Evolutionary conservation across 2,888 invertebrate species (phyloP), one percentile per base, ranked within the genome.

Genomic region (Aspidiotus rigidus): DNA sequence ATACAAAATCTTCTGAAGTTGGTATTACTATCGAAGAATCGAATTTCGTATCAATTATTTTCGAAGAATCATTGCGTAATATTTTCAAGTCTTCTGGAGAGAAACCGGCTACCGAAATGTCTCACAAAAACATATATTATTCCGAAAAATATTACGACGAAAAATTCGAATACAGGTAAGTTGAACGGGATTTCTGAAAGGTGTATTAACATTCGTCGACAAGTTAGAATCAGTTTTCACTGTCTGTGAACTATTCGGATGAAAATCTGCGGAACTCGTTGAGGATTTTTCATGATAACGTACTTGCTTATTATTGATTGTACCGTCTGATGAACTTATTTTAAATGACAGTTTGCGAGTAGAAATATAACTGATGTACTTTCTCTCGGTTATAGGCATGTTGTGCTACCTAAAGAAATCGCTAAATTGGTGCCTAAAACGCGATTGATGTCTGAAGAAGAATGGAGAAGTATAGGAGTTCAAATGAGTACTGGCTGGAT

Each of bases 401-500:
- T 97, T 57, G 90, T 94, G 71, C 80, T 97, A 72, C 94, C 97
- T 0, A 93, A 93, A 78, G 95, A 96, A 74, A 83, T 96, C 79
- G 89, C 89, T 0, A 92, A 92, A 78, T 79, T 88, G 72, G 90
- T 97, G 40, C 96, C 96, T 0, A 93, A 90, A 80, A 90, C 90
- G 69, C 94, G 93, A 78, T 81, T 96, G 72, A 94, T 97, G 93
- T 83, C 90, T 0, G 97, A 97, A 79, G 82, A 85, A 57, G 96
- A 97, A 80, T 97, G 97, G 97, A 84, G 97, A 76, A 83, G 87
- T 69, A 88, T 97, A 73, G 97, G 97, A 1, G 93, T 97, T 0
- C 95, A 95, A 78, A 96, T 97, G 79, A 94, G 94, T 75, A 89
- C 90, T 75, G 97, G 96, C 63, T 97, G 97, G 97, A 85, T 93